Percentiles rank a stretch among this genome's conserved stretches.
Evolutionary conservation across 2,888 invertebrate species (phyloP).

Genomic region (Lysandra coridon): DNA sequence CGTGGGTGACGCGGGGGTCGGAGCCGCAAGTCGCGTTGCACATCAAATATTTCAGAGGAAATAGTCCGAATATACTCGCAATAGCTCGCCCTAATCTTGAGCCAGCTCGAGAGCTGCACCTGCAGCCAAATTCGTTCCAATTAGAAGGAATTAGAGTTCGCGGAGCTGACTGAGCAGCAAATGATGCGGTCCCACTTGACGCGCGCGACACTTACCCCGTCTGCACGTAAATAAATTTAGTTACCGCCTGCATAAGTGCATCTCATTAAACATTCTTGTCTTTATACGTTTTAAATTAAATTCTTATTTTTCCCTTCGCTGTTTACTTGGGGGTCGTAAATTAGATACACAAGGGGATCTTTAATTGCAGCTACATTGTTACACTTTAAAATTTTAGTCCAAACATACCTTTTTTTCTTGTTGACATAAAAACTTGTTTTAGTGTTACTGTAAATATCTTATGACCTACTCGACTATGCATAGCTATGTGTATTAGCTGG

Average conservation of each 20-base stretch:
- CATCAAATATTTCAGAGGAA: constrained; percentile 74
- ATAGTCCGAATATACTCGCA: constrained; percentile 70
- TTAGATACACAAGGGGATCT: background rate
- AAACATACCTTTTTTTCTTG: background rate
- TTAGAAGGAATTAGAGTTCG: constrained; percentile 78
- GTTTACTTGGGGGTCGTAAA: background rate
- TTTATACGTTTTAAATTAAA: constrained; percentile 44
- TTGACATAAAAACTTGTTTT: no score
- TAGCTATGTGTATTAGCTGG: background rate
- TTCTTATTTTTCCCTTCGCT: background rate
- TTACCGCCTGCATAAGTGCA: constrained; percentile 67
- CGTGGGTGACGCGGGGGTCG: constrained; percentile 58
- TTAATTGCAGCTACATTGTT: background rate
- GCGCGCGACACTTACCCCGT: constrained; percentile 67
- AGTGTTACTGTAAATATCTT: background rate
- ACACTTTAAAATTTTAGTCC: background rate
- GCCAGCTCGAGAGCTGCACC: constrained; percentile 78
- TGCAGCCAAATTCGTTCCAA: constrained; percentile 80
- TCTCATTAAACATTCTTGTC: constrained; percentile 76
- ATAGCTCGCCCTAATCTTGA: constrained; percentile 78
- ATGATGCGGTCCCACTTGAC: constrained; percentile 78
- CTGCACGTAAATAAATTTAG: constrained; percentile 74
- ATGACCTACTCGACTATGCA: no score
- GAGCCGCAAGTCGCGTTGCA: constrained; percentile 71
- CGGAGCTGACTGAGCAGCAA: constrained; percentile 76